phyloP scores from a whole-genome alignment of 2,888 invertebrate genomes.

The Odontocerum albicorne region DNA sequence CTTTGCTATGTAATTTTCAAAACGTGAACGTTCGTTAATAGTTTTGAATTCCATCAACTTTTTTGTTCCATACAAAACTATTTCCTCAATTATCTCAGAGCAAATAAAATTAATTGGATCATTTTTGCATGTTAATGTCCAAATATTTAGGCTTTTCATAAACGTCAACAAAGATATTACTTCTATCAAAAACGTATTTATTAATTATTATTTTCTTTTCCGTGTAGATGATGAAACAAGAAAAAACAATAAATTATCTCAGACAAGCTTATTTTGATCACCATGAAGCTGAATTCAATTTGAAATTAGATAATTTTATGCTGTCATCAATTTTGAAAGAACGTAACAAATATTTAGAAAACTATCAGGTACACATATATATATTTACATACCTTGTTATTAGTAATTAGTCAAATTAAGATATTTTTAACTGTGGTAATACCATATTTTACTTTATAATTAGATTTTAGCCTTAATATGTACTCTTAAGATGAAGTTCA shows the following conservation, averaged over 20 bases:
- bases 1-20: too few species aligned
- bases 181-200: too few species aligned
- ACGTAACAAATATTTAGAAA: neutral
- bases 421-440: neutral
- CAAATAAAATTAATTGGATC: too few species aligned
- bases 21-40: too few species aligned
- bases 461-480: too few species aligned
- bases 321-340: constrained; percentile 14
- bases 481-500: too few species aligned
- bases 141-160: too few species aligned
- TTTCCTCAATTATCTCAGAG: neutral
- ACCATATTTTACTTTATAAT: too few species aligned
- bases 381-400: neutral
- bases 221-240: constrained; percentile 30
- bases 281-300: constrained; percentile 14
- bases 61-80: too few species aligned
- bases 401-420: neutral
- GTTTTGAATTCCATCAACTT: too few species aligned
- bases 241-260: constrained; percentile 25
- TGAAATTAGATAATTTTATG: constrained; percentile 20
- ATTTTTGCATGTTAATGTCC: too few species aligned
- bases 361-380: constrained; percentile 5
- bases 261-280: constrained; percentile 28
- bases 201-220: neutral
- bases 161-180: too few species aligned